Base-by-base conservation (phyloP, 2,888 invertebrate genomes). In the Mellilla xanthometata region DNA sequence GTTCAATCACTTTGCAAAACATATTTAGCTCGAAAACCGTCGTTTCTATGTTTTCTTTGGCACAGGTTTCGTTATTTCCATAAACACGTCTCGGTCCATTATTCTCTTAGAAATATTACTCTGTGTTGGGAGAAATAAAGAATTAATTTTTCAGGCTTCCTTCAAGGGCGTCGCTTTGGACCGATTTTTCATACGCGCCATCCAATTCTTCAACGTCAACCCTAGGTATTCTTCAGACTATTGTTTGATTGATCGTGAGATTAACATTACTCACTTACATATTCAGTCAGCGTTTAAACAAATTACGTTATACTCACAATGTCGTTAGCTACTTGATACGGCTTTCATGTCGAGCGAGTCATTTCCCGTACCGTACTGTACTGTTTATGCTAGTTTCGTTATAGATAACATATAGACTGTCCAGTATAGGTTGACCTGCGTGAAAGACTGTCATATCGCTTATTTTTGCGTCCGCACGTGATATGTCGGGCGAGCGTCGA, bases 151-250 rank as follows among this genome's bases (percentile, higher is more conserved):
- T 46, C 47, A 47, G 35, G 49, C 55, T 15, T 27, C 35, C 39
- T 39, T 46, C 43, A 44, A 42, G 47, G 48, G 47, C 49, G 43
- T 46, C 50, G 43, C 55, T 46, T 39, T 39, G 52, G 46, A 56
- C 51, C 50, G 27, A 67, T 67, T 60, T 62, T 64, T 68, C 64
- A 62, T 54, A 52, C 40, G 52, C 39, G 48, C 47, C 52, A 48
- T 52, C 54, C 52, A 59, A 62, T 63, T 64, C 62, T 63, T 69
- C 64, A 64, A 48, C 56, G 64, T 68, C 68, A 61, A 47, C 44
- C 40, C 48, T 44, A 44, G 54, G 52, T 60, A 58, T 58, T 60
- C 46, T 54, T 62, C 42, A 52, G 51, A 43, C 53, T 56, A 59
- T 56, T 57, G 53, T 42, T 44, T 55, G 60, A 68, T 60, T 64